phyloP scores from a whole-genome alignment of 2,888 invertebrate genomes.

The Nymphalis c-album region DNA sequence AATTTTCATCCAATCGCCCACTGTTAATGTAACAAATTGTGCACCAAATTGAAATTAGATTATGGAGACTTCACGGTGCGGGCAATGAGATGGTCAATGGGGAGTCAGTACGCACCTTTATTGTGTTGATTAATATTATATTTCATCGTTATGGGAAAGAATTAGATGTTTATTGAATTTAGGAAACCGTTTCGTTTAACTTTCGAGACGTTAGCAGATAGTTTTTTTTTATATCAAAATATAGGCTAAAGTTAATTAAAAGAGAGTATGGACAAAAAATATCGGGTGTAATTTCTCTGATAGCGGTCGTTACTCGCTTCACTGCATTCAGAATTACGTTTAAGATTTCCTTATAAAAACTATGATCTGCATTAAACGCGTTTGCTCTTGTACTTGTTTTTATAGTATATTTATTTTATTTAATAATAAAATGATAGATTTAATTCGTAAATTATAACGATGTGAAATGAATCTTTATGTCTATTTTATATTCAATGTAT shows the following conservation, averaged over 20 bases:
- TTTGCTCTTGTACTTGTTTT: slow-evolving; percentile 22
- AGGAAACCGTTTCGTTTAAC: slow-evolving; percentile 7
- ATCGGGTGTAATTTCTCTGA: slow-evolving; percentile 59
- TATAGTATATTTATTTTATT: slow-evolving; percentile 13
- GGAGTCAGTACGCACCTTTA: slow-evolving; percentile 66
- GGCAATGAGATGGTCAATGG: slow-evolving; percentile 75
- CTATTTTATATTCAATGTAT: too few species aligned
- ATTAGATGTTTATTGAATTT: slow-evolving; percentile 42
- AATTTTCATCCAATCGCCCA: slow-evolving; percentile 69
- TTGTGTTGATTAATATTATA: slow-evolving; percentile 70
- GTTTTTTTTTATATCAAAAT: slow-evolving; percentile 22
- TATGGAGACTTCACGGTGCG: slow-evolving; percentile 72
- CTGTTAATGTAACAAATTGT: slow-evolving; percentile 66
- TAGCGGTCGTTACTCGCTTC: slow-evolving; percentile 60
- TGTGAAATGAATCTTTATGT: too few species aligned
- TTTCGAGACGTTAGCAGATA: slow-evolving; percentile 10
- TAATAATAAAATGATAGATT: too few species aligned
- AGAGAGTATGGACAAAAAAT: slow-evolving; percentile 58
- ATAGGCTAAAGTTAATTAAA: slow-evolving; percentile 58
- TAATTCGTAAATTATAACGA: too few species aligned
- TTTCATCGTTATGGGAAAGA: slow-evolving; percentile 65
- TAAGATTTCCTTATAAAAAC: slow-evolving; percentile 25
- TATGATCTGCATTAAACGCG: slow-evolving; percentile 27
- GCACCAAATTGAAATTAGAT: slow-evolving; percentile 77
- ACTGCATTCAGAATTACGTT: slow-evolving; percentile 46